These are phyloP conservation scores for Drosophila quinaria DNA, from an alignment of 2,888 invertebrate species.

Conservation along the genomic window DNA sequence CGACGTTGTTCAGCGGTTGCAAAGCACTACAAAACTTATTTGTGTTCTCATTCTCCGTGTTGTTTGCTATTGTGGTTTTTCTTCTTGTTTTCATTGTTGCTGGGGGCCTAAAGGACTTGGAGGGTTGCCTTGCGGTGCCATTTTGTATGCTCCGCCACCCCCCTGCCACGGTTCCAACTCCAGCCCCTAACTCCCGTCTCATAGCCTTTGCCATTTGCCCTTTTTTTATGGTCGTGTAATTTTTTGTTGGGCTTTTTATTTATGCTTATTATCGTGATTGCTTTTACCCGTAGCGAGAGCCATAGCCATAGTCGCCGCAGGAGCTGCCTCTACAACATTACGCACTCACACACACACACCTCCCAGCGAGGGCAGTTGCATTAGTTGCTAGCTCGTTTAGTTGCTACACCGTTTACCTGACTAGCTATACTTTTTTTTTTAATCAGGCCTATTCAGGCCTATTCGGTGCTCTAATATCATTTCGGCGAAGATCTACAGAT, in stretches of 20 bases:
- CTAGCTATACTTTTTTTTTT: not conserved
- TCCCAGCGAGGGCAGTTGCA: not conserved
- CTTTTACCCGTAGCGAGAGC: conserved; percentile 51
- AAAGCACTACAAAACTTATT: conserved; percentile 76
- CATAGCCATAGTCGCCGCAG: conserved; percentile 34
- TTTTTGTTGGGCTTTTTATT: conserved; percentile 74
- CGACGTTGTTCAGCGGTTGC: conserved; percentile 79
- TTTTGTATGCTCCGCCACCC: conserved; percentile 36
- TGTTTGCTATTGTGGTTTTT: conserved; percentile 12
- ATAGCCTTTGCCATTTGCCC: conserved; percentile 49
- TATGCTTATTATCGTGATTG: conserved; percentile 80
- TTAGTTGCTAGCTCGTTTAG: not conserved
- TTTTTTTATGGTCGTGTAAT: conserved; percentile 78
- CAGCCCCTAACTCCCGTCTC: not conserved
- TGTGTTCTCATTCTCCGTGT: conserved; percentile 56
- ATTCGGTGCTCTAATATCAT: no score
- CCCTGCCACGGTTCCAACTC: not conserved
- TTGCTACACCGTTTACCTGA: not conserved
- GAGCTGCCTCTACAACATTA: conserved; percentile 39
- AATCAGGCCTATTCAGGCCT: no score
- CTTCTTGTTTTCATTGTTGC: conserved; percentile 9
- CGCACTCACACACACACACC: conserved; percentile 37
- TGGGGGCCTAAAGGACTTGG: conserved; percentile 38
- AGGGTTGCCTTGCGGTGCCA: conserved; percentile 54
- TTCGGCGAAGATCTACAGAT: no score